Conservation (phyloP, 2,888 invertebrate species). For the Clanis bilineata region DNA sequence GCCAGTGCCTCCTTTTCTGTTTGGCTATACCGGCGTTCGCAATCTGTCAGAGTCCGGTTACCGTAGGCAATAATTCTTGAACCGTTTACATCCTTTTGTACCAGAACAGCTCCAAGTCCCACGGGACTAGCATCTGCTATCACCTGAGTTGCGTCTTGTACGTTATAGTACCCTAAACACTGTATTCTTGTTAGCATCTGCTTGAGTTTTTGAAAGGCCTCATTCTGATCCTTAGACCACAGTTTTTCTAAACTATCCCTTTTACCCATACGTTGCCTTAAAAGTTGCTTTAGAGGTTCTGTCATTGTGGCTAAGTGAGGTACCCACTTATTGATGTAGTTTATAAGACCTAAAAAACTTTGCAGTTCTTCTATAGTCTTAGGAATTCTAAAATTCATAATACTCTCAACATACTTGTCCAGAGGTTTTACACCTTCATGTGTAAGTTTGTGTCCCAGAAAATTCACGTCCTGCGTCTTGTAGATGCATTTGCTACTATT, state of each 20-base stretch:
- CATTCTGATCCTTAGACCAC: neutral
- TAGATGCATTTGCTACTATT: neutral
- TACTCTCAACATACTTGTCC: no score
- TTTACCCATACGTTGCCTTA: neutral
- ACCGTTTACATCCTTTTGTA: neutral
- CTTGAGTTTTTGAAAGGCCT: neutral
- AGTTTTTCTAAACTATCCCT: neutral
- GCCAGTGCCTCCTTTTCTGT: neutral
- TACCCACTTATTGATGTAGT: neutral
- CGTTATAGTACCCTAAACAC: neutral
- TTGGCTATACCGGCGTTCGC: neutral
- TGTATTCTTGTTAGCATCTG: neutral
- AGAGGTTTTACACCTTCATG: no score
- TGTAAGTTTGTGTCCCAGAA: no score
- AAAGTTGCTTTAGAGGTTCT: neutral
- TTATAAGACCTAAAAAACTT: neutral
- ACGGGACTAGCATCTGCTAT: neutral
- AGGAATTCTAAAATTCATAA: neutral
- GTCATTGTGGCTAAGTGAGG: neutral
- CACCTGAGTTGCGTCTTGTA: neutral
- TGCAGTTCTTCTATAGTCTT: neutral
- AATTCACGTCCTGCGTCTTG: neutral
- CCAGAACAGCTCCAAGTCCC: neutral
- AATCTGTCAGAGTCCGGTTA: neutral
- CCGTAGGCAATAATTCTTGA: neutral